Evolutionary conservation across 2,888 invertebrate genomes (phyloP).

Genomic region (Plusia festucae): DNA sequence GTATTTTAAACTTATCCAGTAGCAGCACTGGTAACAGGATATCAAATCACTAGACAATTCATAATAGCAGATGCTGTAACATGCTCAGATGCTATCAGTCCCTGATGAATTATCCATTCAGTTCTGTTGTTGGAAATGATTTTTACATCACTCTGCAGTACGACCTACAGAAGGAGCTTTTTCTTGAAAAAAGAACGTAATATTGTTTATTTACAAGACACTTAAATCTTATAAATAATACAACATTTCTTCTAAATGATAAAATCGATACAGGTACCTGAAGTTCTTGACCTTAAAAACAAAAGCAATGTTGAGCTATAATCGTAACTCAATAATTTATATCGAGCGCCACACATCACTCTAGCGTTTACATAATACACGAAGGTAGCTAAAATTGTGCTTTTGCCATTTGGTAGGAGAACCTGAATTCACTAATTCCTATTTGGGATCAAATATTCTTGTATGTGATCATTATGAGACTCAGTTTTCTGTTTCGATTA

Average conservation of each 20-base stretch:
- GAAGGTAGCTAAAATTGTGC: slow-evolving; percentile 53
- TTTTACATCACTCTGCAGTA: too few relatives aligned
- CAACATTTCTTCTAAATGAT: slow-evolving; percentile 30
- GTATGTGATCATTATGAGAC: not conserved
- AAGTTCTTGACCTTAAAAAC: slow-evolving; percentile 56
- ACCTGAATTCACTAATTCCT: not conserved
- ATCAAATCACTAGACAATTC: too few relatives aligned
- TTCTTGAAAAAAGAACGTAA: too few relatives aligned
- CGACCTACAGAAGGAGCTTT: too few relatives aligned
- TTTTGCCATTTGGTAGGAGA: slow-evolving; percentile 10
- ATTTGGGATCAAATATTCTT: not conserved
- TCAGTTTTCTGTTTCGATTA: too few relatives aligned
- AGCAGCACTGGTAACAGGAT: too few relatives aligned
- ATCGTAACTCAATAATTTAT: slow-evolving; percentile 61
- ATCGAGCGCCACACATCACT: slow-evolving; percentile 59
- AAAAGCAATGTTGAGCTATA: slow-evolving; percentile 47
- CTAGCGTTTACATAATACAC: slow-evolving; percentile 57
- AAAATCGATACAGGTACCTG: slow-evolving; percentile 48
- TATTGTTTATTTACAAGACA: not conserved
- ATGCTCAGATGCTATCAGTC: too few relatives aligned
- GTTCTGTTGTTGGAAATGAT: too few relatives aligned
- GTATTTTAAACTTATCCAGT: too few relatives aligned
- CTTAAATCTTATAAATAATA: slow-evolving; percentile 29
- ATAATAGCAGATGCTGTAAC: too few relatives aligned
- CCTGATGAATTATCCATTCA: too few relatives aligned